Evolutionary conservation across 2,797 vertebrate species (phyloP).

Genomic region (Amblyraja radiata): DNA sequence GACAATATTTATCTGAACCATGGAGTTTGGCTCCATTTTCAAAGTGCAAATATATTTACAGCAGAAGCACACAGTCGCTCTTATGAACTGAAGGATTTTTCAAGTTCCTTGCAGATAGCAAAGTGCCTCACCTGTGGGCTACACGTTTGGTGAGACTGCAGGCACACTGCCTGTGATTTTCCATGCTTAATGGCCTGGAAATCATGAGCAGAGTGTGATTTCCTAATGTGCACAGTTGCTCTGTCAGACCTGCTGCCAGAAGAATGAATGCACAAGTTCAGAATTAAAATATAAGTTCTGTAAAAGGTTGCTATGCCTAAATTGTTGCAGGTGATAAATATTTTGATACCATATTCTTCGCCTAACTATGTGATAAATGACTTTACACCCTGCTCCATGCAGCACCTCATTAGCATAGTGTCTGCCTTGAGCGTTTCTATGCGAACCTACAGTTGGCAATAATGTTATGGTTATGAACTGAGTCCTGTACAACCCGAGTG

Average conservation of each 20-base stretch:
- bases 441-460: not conserved
- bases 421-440: not conserved
- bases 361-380: not conserved
- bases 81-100: not conserved
- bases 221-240: not conserved
- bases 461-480: not conserved
- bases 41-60: not conserved
- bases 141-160: not conserved
- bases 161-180: not conserved
- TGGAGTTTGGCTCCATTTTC: not conserved
- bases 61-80: not conserved
- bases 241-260: not conserved
- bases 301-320: not conserved
- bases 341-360: not conserved
- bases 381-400: not conserved
- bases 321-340: not conserved
- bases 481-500: not conserved
- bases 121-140: not conserved
- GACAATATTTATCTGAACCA: not conserved
- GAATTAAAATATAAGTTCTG: not conserved
- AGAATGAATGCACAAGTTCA: not conserved
- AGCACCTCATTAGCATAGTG: not conserved
- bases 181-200: not conserved
- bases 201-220: not conserved
- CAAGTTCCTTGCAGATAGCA: not conserved